Conservation (phyloP, 2,113 vertebrate genomes). For the Prinia subflava region DNA sequence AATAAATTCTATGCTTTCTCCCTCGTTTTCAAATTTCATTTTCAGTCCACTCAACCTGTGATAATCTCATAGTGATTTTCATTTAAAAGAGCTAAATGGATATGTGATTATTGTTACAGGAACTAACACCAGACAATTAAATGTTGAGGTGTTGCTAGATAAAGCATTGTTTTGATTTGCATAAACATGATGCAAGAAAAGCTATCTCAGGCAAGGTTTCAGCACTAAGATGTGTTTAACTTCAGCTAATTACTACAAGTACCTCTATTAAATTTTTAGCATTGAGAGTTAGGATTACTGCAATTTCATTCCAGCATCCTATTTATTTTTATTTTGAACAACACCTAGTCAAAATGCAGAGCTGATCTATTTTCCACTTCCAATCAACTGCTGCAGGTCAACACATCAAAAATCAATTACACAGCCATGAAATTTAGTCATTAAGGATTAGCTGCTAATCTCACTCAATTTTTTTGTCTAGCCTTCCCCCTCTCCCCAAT, state of each 20-base stretch:
- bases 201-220: conserved; percentile 75
- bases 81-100: conserved; percentile 83
- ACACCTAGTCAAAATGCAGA: conserved; percentile 61
- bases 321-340: conserved; percentile 69
- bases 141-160: conserved; percentile 83
- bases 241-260: conserved; percentile 76
- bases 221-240: conserved; percentile 72
- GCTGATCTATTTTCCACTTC: conserved; percentile 63
- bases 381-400: conserved; percentile 62
- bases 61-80: conserved; percentile 83
- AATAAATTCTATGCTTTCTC: conserved; percentile 78
- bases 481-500: background rate
- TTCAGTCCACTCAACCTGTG: conserved; percentile 84
- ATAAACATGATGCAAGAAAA: conserved; percentile 78
- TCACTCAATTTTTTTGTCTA: conserved; percentile 51
- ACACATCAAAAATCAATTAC: conserved; percentile 75
- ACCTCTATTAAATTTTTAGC: conserved; percentile 72
- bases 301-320: conserved; percentile 65
- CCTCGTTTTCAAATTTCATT: conserved; percentile 81
- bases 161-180: conserved; percentile 80
- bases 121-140: conserved; percentile 85
- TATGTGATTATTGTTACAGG: conserved; percentile 83
- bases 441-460: conserved; percentile 72
- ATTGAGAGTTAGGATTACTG: conserved; percentile 67
- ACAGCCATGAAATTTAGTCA: conserved; percentile 66